A percentile compares a stretch with the other conserved stretches of the same genome.
These are phyloP conservation scores for Brachionus rotundiformis DNA, from an alignment of 1,140 invertebrate species.

Conservation along the genomic window DNA sequence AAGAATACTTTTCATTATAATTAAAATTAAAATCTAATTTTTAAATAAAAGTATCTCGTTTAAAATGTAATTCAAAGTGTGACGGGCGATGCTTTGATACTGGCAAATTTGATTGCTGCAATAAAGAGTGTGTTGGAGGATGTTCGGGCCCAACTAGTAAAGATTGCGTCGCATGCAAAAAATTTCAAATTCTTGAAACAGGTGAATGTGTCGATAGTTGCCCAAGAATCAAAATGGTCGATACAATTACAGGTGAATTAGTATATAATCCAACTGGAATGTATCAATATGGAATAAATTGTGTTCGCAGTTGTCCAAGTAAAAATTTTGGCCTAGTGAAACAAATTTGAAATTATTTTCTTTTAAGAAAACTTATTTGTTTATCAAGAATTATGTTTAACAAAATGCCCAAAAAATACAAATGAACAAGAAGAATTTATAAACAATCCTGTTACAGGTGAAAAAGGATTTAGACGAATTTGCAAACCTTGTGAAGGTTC, in stretches of 20 bases:
- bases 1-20: not conserved
- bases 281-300: slow-evolving; percentile 42
- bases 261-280: slow-evolving; percentile 16
- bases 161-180: slow-evolving; percentile 38
- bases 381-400: slow-evolving; percentile 28
- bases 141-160: slow-evolving; percentile 22
- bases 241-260: slow-evolving; percentile 23
- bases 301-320: slow-evolving; percentile 41
- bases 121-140: slow-evolving; percentile 20
- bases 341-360: no score
- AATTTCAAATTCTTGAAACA: slow-evolving; percentile 35
- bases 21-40: not conserved
- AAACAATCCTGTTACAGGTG: slow-evolving; percentile 15
- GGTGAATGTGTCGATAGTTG: slow-evolving; percentile 48
- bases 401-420: slow-evolving; percentile 33
- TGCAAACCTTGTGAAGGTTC: not conserved
- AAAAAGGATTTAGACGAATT: slow-evolving; percentile 14
- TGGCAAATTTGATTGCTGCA: slow-evolving; percentile 1
- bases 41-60: not conserved
- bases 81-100: not conserved
- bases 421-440: slow-evolving; percentile 37
- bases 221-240: slow-evolving; percentile 33
- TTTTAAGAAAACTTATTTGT: slow-evolving; percentile 27
- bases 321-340: no score
- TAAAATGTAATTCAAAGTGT: not conserved